Evolutionary conservation across 2,888 invertebrate genomes (phyloP), one percentile per base, ranked within the genome.

Genomic region (Athalia cordata): DNA sequence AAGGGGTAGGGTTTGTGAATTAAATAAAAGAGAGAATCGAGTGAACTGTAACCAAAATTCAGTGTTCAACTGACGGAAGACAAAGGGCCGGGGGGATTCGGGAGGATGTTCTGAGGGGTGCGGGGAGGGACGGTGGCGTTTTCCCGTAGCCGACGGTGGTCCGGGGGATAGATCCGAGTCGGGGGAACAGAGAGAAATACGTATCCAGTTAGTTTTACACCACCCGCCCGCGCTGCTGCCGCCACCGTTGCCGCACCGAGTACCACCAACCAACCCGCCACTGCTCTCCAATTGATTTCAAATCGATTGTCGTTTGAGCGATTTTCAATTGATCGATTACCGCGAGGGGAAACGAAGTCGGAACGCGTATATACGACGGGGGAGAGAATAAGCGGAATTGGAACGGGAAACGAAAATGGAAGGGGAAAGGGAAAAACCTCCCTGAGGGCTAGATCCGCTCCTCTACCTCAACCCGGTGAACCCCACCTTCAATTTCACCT

Each of bases 311-410:
- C 88, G 88, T 87, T 88, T 83, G 86, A 89, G 85, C 88, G 88
- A 87, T 88, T 89, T 87, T 87, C 87, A 87, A 87, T 89, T 89
- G 88, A 88, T 89, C 88, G 87, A 89, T 89, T 87, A 86, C 86
- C 83, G 81, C 80, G 78, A 82, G 81, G 83, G 80, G 82, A 80
- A 79, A 78, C 80, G 80, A 83, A 82, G 70, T 76, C 80, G 81
- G 81, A 52, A 50, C 75, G 9, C 47, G 72, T 59, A 29, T 55
- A n/a, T 55, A 55, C 55, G 55, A 11, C 55, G 9, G n/a, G 9
- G n/a, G 9, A 55, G 55, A n/a, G 29, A 29, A 29, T 29, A 29
- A 29, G 29, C 29, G 29, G 29, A 29, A 29, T 29, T 29, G 29
- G 29, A 29, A 29, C 29, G 29, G 29, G 29, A 29, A 1, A 29